Conservation (phyloP, 2,888 invertebrate genomes). For the Andricus curvator region DNA sequence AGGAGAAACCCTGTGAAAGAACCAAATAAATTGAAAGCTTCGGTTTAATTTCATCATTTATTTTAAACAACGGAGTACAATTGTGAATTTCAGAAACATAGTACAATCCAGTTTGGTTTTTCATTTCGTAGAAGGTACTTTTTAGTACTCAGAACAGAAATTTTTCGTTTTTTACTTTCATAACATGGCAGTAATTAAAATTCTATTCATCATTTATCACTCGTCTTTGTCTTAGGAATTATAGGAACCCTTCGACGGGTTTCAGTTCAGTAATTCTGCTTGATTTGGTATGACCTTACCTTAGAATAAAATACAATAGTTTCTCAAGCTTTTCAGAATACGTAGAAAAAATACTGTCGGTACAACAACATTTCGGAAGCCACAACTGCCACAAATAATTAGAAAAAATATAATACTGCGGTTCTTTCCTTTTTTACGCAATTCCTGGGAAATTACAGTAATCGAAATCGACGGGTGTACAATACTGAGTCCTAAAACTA, state of each 20-base stretch:
- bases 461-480: background rate
- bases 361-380: constrained; percentile 45
- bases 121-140: background rate
- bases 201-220: constrained; percentile 41
- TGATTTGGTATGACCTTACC: constrained; percentile 24
- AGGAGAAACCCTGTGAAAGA: no score
- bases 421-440: background rate
- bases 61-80: constrained; percentile 52
- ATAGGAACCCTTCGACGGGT: constrained; percentile 45
- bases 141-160: constrained; percentile 11
- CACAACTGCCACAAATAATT: constrained; percentile 47
- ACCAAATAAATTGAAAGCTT: background rate
- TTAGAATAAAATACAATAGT: constrained; percentile 38
- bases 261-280: constrained; percentile 42
- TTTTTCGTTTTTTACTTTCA: background rate
- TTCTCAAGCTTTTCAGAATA: constrained; percentile 40
- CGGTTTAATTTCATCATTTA: constrained; percentile 27
- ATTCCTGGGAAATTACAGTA: constrained; percentile 10
- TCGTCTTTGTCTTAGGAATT: constrained; percentile 7
- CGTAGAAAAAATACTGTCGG: constrained; percentile 58
- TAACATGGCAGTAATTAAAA: constrained; percentile 41
- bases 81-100: constrained; percentile 45
- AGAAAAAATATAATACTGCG: constrained; percentile 39
- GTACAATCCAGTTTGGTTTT: constrained; percentile 18
- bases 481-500: background rate